Evolutionary conservation across 2,797 vertebrate genomes (phyloP).

Genomic region (Psittacula echo): DNA sequence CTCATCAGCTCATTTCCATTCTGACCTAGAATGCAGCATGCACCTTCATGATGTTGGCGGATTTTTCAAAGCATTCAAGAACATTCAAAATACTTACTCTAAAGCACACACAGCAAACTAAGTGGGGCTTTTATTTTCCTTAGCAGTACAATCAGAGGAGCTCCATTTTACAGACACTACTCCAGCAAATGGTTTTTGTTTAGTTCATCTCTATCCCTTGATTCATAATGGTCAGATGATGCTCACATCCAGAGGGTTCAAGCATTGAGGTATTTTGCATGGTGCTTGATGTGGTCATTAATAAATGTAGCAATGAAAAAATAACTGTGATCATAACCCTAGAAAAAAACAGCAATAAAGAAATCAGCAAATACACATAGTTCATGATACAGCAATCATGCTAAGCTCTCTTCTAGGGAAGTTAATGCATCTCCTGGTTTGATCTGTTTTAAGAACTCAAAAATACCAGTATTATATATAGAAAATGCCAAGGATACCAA

Average conservation of each 20-base stretch:
- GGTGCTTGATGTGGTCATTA: constrained; percentile 93
- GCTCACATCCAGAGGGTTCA: background rate
- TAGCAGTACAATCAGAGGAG: background rate
- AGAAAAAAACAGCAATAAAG: constrained; percentile 11
- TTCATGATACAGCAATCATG: background rate
- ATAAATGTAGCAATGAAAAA: constrained; percentile 94
- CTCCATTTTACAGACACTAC: background rate
- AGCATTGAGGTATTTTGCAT: constrained; percentile 92
- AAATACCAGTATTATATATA: background rate
- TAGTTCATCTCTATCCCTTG: background rate
- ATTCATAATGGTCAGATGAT: background rate
- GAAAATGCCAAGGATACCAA: background rate
- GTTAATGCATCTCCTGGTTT: background rate
- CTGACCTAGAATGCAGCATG: background rate
- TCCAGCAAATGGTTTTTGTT: background rate
- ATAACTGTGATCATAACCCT: constrained; percentile 98
- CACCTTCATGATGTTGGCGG: background rate
- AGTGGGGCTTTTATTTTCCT: constrained; percentile 21
- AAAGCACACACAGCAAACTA: constrained; percentile 12
- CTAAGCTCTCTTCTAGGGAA: background rate
- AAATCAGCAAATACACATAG: background rate
- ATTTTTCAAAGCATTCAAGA: background rate
- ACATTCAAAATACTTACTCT: constrained; percentile 11
- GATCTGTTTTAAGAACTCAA: background rate
- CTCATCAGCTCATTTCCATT: background rate